Evolutionary conservation across 2,113 vertebrate genomes (phyloP).

Genomic region (Mola mola): DNA sequence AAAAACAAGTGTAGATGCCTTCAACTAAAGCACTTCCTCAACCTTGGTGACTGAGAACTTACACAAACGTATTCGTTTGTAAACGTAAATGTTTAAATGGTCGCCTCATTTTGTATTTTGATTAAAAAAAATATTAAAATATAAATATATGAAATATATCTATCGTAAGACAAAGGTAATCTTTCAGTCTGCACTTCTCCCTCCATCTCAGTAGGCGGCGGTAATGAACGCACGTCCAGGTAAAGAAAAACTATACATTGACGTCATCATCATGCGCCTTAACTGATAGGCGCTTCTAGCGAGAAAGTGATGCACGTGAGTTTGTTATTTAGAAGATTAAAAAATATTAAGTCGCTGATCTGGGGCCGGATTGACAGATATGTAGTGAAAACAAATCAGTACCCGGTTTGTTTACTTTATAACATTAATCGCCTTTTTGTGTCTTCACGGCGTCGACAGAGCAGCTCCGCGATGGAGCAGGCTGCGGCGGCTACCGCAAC

Average conservation of each 20-base stretch:
- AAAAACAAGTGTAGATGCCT: no score
- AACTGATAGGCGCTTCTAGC: not conserved
- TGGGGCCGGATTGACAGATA: not conserved
- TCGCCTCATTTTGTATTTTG: no score
- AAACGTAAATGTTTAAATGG: not conserved
- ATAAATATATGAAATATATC: no score
- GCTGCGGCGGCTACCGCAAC: not conserved
- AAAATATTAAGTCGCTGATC: not conserved
- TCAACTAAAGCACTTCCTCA: no score
- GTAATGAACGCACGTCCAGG: not conserved
- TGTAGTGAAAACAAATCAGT: not conserved
- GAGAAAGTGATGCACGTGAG: slow-evolving; percentile 50
- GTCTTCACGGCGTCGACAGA: not conserved
- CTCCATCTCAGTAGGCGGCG: not conserved
- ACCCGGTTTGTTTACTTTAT: fast-evolving
- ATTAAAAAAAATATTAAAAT: no score
- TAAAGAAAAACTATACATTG: not conserved
- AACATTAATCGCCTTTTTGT: not conserved
- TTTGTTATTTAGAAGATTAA: not conserved
- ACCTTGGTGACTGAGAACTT: no score
- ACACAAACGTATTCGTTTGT: no score
- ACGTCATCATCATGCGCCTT: slow-evolving; percentile 59
- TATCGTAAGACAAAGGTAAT: no score
- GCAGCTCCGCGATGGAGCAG: slow-evolving; percentile 59
- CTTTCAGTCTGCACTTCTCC: no score